phyloP scores from a whole-genome alignment of 2,797 vertebrate genomes.

The Mallotus villosus region DNA sequence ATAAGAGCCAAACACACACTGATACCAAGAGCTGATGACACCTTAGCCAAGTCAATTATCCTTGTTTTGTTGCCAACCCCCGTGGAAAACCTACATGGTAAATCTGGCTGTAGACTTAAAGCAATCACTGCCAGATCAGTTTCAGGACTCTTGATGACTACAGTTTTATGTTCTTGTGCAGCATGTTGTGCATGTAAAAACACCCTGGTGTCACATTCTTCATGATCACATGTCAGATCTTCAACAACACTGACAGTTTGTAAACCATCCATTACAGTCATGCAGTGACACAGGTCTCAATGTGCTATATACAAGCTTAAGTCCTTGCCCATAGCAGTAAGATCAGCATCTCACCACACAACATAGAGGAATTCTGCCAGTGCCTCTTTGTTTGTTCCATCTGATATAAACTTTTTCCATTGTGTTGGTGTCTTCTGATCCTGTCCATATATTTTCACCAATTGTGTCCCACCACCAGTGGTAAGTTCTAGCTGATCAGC shows the following conservation, averaged over 20 bases:
- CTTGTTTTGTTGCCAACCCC: no score
- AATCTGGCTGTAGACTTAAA: no score
- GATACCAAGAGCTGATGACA: no score
- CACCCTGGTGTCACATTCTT: conserved; percentile 37
- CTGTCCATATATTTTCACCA: conserved; percentile 25
- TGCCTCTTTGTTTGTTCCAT: conserved; percentile 35
- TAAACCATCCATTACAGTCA: conserved; percentile 25
- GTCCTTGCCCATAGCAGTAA: conserved; percentile 31
- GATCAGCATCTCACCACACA: conserved; percentile 34
- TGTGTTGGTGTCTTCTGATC: conserved; percentile 32
- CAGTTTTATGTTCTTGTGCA: conserved; percentile 21
- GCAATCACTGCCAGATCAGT: conserved; percentile 45
- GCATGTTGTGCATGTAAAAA: conserved; percentile 40
- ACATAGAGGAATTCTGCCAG: conserved; percentile 31
- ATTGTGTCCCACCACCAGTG: conserved; percentile 28
- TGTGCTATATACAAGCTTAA: conserved; percentile 33
- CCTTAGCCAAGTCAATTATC: no score
- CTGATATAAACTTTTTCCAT: conserved; percentile 41
- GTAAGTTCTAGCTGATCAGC: conserved; percentile 14
- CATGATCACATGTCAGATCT: conserved; percentile 34
- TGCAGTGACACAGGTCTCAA: conserved; percentile 35
- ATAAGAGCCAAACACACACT: no score
- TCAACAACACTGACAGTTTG: conserved; percentile 36
- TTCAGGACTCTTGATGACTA: conserved; percentile 41
- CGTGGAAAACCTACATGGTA: no score